Conservation (phyloP, 2,797 vertebrate species). For the Geotrypetes seraphini region DNA sequence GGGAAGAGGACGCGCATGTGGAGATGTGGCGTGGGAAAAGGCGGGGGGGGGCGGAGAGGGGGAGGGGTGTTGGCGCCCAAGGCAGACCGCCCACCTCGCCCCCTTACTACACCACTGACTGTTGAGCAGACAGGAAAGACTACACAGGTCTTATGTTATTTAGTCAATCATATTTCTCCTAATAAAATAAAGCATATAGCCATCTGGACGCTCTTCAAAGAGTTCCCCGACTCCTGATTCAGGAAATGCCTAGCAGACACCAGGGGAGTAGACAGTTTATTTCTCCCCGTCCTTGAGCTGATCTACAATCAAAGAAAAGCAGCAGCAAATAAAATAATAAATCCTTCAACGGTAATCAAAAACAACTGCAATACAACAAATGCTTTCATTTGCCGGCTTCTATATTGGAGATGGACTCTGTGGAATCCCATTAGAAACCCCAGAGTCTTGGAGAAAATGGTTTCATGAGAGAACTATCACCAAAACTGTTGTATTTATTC, state of each 20-base stretch:
- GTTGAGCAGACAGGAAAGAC: no score
- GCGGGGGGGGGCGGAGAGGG: no score
- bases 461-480: neutral
- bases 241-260: constrained; percentile 36
- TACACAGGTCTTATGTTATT: no score
- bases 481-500: neutral
- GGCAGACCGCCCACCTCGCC: no score
- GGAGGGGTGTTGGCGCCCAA: no score
- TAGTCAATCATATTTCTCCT: constrained; percentile 46
- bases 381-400: constrained; percentile 4
- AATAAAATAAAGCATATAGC: constrained; percentile 42
- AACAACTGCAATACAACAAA: constrained; percentile 16
- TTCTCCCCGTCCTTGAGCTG: constrained; percentile 26
- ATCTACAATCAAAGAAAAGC: constrained; percentile 31
- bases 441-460: no score
- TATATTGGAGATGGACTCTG: no score
- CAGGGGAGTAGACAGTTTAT: constrained; percentile 25
- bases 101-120: no score
- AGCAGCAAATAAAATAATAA: constrained; percentile 21
- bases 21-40: no score
- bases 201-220: constrained; percentile 45
- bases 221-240: constrained; percentile 35
- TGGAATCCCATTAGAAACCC: no score
- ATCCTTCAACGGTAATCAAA: constrained; percentile 30
- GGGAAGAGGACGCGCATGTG: no score